These are phyloP conservation scores for Parascotia fuliginaria DNA, from an alignment of 2,888 invertebrate species.

Conservation along the genomic window DNA sequence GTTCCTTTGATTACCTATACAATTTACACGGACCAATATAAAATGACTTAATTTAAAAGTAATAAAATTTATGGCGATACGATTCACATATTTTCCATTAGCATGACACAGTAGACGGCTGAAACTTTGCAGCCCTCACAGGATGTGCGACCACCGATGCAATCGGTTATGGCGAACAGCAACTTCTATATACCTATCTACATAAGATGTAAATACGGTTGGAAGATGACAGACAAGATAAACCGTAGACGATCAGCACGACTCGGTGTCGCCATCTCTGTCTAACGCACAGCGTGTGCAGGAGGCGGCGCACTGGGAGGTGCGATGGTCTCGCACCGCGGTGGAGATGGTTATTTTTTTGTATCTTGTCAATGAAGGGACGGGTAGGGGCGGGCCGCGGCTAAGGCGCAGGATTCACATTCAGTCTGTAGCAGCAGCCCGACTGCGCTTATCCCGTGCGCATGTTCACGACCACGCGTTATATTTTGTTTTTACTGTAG, in stretches of 20 bases:
- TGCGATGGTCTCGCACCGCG: conserved; percentile 52
- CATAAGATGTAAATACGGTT: conserved; percentile 67
- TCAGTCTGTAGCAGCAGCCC: conserved; percentile 61
- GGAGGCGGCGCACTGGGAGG: conserved; percentile 74
- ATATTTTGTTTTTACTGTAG: conserved; percentile 29
- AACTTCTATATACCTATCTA: conserved; percentile 55
- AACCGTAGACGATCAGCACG: conserved; percentile 69
- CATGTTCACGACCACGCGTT: conserved; percentile 51
- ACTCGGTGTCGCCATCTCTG: conserved; percentile 58
- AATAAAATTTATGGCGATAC: conserved; percentile 20
- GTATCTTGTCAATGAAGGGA: conserved; percentile 83
- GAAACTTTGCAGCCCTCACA: conserved; percentile 57
- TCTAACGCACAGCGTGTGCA: conserved; percentile 56
- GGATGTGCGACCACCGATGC: conserved; percentile 73
- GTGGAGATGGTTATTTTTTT: conserved; percentile 80
- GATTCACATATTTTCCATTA: conserved; percentile 46
- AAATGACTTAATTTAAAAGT: background rate
- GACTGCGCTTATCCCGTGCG: conserved; percentile 61
- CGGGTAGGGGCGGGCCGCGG: conserved; percentile 75
- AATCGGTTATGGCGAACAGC: conserved; percentile 71
- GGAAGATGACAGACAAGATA: conserved; percentile 80
- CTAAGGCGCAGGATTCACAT: conserved; percentile 60
- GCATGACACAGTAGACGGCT: conserved; percentile 45
- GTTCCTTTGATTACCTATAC: background rate
- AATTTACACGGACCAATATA: background rate